Percentiles rank a stretch among this genome's conserved stretches.
Conservation (phyloP, 2,797 vertebrate species). For the Enteromius unitaeniatus region DNA sequence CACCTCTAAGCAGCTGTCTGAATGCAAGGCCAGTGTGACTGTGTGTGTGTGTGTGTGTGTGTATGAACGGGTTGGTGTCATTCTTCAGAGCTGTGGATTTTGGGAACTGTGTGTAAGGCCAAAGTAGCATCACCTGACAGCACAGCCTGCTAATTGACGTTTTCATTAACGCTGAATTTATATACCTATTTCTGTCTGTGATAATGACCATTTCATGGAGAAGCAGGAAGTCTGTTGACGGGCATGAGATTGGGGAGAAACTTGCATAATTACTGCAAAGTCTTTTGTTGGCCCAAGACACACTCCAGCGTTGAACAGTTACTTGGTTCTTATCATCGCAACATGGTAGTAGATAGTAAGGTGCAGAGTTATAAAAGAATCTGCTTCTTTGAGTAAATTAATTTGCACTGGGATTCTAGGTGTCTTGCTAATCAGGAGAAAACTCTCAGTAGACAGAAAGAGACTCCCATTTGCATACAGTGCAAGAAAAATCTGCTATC, state of each 20-base stretch:
- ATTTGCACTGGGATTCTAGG: constrained; percentile 38
- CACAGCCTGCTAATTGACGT: constrained; percentile 88
- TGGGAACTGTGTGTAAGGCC: constrained; percentile 60
- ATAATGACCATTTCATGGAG: constrained; percentile 88
- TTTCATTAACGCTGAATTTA: constrained; percentile 95
- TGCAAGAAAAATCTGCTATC: constrained; percentile 63
- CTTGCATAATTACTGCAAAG: constrained; percentile 87
- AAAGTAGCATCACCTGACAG: constrained; percentile 84
- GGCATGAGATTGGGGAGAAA: constrained; percentile 83
- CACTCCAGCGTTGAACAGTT: background rate
- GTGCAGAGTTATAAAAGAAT: constrained; percentile 8
- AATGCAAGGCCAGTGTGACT: constrained; percentile 29
- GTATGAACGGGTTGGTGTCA: constrained; percentile 18
- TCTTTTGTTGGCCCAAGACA: constrained; percentile 35
- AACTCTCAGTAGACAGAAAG: constrained; percentile 43
- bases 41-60: constrained; percentile 14
- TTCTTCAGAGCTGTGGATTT: constrained; percentile 28
- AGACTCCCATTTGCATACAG: constrained; percentile 67
- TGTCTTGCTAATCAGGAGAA: constrained; percentile 39
- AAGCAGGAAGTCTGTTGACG: constrained; percentile 83
- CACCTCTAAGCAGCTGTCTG: constrained; percentile 51
- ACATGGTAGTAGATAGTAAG: background rate
- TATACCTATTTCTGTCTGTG: constrained; percentile 91
- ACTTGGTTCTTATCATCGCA: background rate
- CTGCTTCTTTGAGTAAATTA: constrained; percentile 37